Conservation (phyloP, 2,797 vertebrate species). For the Sciaenops ocellatus region DNA sequence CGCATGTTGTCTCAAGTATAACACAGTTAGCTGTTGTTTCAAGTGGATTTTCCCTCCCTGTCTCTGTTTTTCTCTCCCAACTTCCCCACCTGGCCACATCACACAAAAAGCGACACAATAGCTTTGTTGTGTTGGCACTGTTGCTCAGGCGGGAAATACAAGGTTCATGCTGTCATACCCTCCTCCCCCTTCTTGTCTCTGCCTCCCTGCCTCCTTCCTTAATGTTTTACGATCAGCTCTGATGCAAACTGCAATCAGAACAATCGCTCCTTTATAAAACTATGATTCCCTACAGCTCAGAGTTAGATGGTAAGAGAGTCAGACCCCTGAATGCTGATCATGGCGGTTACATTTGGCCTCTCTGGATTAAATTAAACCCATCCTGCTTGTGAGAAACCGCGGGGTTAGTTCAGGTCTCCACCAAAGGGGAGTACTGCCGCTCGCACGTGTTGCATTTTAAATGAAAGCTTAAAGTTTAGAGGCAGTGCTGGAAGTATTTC, state of each 20-base stretch:
- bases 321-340: slow-evolving; percentile 40
- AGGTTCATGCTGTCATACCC: slow-evolving; percentile 53
- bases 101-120: slow-evolving; percentile 65
- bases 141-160: slow-evolving; percentile 56
- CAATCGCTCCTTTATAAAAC: slow-evolving; percentile 63
- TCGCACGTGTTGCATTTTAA: slow-evolving; percentile 8
- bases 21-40: slow-evolving; percentile 42
- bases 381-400: slow-evolving; percentile 24
- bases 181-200: background rate
- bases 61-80: slow-evolving; percentile 4
- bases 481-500: too few species aligned
- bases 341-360: slow-evolving; percentile 30
- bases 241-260: slow-evolving; percentile 54
- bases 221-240: slow-evolving; percentile 51
- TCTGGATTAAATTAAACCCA: slow-evolving; percentile 44
- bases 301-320: slow-evolving; percentile 25
- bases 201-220: background rate
- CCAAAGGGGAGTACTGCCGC: background rate
- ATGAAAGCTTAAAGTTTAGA: background rate
- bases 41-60: slow-evolving; percentile 39
- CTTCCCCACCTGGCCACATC: slow-evolving; percentile 57
- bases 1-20: slow-evolving; percentile 21
- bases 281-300: slow-evolving; percentile 34
- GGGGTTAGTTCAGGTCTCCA: slow-evolving; percentile 24
- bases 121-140: slow-evolving; percentile 62